Evolutionary conservation across 2,888 invertebrate genomes (phyloP), one percentile per base, ranked within the genome.

Genomic region (Sarcophaga rosellei): DNA sequence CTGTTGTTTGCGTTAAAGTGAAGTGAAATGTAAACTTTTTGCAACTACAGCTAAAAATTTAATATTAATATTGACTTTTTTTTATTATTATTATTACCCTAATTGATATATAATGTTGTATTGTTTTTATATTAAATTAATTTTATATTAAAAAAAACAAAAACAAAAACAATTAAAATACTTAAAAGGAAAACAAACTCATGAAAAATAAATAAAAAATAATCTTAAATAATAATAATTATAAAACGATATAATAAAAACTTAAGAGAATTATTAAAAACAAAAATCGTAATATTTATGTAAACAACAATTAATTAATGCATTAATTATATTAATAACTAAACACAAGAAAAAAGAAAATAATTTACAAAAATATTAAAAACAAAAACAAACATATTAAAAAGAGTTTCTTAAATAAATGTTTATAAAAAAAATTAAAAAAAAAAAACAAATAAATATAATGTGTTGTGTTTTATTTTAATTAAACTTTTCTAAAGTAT

Each of bases 321-420:
- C 8, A 35, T 35, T 35, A 35, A 35, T 35, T 35, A 35, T 35
- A 35, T 35, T 35, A 69, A 75, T 70, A 47, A 35, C 35, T 61
- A 68, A 77, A 79, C 15, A 59, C 23, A 23, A 65, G 70, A 76
- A 63, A 8, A 17, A 23, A 70, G 35, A 12, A 1, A 57, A 15
- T 57, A 57, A 15, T 57, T 57, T 57, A 68, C 70, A 65, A 68
- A 66, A 65, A 45, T 44, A 35, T 23, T 23, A 59, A 69, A 73
- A 66, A 65, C 12, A 70, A 44, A 65, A 15, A 44, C 81, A 81
- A 85, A 75, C 57, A 78, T 35, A 35, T 35, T 10, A 35, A 35
- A 35, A 35, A 72, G 63, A 78, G 78, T 85, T 85, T 85, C 78
- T 82, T 85, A 82, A 85, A 86, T 86, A 86, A 86, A 86, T 83